Conservation (phyloP, 1,140 invertebrate genomes). For the Trachymyrmex cornetzi region DNA sequence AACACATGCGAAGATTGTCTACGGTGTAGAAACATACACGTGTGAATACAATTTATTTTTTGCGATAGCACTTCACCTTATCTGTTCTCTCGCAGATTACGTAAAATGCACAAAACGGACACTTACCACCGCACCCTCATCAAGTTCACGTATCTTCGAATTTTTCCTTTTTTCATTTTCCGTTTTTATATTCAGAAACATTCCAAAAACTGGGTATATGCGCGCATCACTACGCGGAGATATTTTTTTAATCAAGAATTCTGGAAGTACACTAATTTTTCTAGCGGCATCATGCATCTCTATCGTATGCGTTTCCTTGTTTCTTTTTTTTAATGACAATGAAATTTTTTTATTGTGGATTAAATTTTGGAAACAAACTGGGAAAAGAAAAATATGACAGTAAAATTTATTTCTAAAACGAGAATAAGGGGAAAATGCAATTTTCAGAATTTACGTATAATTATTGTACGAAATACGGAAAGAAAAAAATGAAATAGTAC, state of each 20-base stretch:
- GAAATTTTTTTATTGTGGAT: constrained; percentile 71
- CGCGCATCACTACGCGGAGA: constrained; percentile 65
- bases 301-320: constrained; percentile 66
- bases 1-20: constrained; percentile 14
- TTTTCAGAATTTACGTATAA: constrained; percentile 68
- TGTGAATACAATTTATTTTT: constrained; percentile 49
- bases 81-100: constrained; percentile 40
- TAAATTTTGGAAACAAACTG: constrained; percentile 10
- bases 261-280: constrained; percentile 46
- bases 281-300: constrained; percentile 64
- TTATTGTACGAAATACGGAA: constrained; percentile 75
- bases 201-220: constrained; percentile 75
- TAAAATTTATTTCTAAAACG: constrained; percentile 72
- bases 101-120: not conserved
- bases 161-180: constrained; percentile 73
- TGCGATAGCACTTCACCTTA: constrained; percentile 68
- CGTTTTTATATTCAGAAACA: constrained; percentile 78
- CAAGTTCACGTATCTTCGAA: constrained; percentile 28
- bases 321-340: constrained; percentile 67
- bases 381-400: constrained; percentile 16
- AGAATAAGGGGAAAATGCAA: constrained; percentile 53
- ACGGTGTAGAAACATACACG: not conserved
- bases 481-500: constrained; percentile 72
- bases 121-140: constrained; percentile 72
- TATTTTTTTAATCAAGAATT: constrained; percentile 71